Percentiles rank a stretch among this genome's conserved stretches.
These are phyloP conservation scores for Toxotes jaculatrix DNA, from an alignment of 2,113 vertebrate genomes.

Conservation along the genomic window DNA sequence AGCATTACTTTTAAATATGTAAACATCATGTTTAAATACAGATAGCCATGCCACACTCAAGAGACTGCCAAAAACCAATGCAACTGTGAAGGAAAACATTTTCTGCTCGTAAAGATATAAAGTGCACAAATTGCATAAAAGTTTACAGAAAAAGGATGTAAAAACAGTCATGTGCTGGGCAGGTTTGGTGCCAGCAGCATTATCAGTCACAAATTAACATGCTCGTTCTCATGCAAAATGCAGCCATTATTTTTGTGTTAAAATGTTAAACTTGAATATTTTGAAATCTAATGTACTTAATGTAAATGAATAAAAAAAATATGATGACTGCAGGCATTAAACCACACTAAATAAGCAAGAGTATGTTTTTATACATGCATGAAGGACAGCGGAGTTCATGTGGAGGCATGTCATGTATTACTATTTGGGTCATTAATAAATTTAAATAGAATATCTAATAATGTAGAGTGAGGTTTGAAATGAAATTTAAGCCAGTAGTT, in stretches of 20 bases:
- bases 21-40: conserved; percentile 79
- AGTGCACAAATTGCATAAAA: not conserved
- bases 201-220: conserved; percentile 8
- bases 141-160: not conserved
- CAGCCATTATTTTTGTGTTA: not conserved
- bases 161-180: not conserved
- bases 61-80: conserved; percentile 45
- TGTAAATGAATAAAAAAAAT: not conserved
- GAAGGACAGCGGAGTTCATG: not conserved
- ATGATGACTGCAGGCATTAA: not conserved
- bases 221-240: not conserved
- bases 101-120: not conserved
- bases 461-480: conserved; percentile 11
- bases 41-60: conserved; percentile 37
- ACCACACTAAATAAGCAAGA: conserved; percentile 17
- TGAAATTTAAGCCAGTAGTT: conserved; percentile 1
- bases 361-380: conserved; percentile 18
- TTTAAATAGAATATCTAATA: conserved; percentile 9
- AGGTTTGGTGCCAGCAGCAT: conserved; percentile 2
- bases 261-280: conserved; percentile 2
- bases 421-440: conserved; percentile 6
- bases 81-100: conserved; percentile 9
- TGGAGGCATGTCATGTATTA: conserved; percentile 20
- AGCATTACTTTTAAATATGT: conserved; percentile 78
- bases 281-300: conserved; percentile 6